These are phyloP conservation scores for Lasiommata megera DNA, from an alignment of 2,888 invertebrate genomes.

Conservation along the genomic window DNA sequence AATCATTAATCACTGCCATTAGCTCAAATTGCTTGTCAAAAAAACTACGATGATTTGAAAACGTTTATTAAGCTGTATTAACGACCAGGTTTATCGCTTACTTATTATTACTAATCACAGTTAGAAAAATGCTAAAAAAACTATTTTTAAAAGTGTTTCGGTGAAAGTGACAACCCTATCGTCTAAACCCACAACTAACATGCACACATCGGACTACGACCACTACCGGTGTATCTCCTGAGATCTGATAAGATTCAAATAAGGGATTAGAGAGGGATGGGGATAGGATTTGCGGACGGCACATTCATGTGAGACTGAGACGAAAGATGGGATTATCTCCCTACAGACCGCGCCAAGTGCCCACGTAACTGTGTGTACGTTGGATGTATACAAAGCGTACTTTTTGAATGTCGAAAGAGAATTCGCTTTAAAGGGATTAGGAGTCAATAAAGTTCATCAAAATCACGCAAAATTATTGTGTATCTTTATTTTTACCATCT, in stretches of 20 bases:
- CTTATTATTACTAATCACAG: too few species aligned
- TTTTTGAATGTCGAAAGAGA: constrained; percentile 37
- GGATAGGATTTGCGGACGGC: constrained; percentile 68
- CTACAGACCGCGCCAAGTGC: constrained; percentile 67
- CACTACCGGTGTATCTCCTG: constrained; percentile 76
- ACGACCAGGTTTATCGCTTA: too few species aligned
- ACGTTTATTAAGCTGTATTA: too few species aligned
- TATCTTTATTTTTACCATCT: too few species aligned
- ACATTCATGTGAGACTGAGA: constrained; percentile 58
- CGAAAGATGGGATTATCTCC: constrained; percentile 71
- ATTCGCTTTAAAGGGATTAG: constrained; percentile 17
- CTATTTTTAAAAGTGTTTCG: neutral
- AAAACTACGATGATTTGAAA: too few species aligned
- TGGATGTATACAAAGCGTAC: constrained; percentile 42
- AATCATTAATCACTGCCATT: too few species aligned
- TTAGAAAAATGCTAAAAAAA: too few species aligned
- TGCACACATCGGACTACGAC: constrained; percentile 60
- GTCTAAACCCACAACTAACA: constrained; percentile 59
- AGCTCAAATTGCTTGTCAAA: too few species aligned
- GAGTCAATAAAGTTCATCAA: constrained; percentile 11
- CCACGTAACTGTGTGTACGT: constrained; percentile 44
- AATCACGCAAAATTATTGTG: neutral
- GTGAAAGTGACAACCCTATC: constrained; percentile 52
- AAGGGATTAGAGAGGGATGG: constrained; percentile 78
- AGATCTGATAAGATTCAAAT: constrained; percentile 83